Evolutionary conservation across 2,888 invertebrate genomes (phyloP).

Genomic region (Synanthedon vespiformis): DNA sequence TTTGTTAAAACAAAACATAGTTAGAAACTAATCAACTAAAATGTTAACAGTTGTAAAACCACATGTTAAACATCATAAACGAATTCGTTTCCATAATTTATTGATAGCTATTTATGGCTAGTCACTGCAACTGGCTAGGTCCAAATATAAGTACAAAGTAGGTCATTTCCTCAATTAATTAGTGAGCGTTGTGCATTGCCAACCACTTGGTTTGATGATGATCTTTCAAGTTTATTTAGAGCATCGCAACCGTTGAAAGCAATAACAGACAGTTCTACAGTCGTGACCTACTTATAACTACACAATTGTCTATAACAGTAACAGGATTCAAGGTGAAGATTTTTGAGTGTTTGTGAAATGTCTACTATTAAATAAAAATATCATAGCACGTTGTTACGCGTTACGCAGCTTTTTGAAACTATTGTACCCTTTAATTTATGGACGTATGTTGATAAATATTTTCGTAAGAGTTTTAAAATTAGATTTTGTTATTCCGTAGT

Average conservation of each 20-base stretch:
- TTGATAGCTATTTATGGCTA: too few species aligned
- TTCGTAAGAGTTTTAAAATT: too few species aligned
- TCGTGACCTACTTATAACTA: slow-evolving; percentile 40
- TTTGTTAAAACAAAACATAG: too few species aligned
- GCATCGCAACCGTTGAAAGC: slow-evolving; percentile 36
- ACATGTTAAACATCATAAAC: slow-evolving; percentile 1
- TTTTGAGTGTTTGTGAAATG: slow-evolving; percentile 2
- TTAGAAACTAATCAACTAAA: too few species aligned
- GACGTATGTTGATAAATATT: too few species aligned
- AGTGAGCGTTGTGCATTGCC: slow-evolving; percentile 40
- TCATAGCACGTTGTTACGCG: background rate
- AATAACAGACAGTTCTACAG: slow-evolving; percentile 31
- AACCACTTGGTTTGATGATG: slow-evolving; percentile 41
- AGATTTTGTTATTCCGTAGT: too few species aligned
- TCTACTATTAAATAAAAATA: background rate
- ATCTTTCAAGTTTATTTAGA: slow-evolving; percentile 61
- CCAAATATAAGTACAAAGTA: slow-evolving; percentile 17
- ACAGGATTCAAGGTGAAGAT: slow-evolving; percentile 15
- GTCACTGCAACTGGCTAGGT: background rate
- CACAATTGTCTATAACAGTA: slow-evolving; percentile 7
- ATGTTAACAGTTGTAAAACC: too few species aligned
- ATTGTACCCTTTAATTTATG: too few species aligned
- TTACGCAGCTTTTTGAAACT: too few species aligned
- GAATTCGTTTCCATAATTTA: background rate
- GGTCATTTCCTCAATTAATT: slow-evolving; percentile 54